Conservation (phyloP, 2,888 invertebrate genomes). For the Drosophila borborema region DNA sequence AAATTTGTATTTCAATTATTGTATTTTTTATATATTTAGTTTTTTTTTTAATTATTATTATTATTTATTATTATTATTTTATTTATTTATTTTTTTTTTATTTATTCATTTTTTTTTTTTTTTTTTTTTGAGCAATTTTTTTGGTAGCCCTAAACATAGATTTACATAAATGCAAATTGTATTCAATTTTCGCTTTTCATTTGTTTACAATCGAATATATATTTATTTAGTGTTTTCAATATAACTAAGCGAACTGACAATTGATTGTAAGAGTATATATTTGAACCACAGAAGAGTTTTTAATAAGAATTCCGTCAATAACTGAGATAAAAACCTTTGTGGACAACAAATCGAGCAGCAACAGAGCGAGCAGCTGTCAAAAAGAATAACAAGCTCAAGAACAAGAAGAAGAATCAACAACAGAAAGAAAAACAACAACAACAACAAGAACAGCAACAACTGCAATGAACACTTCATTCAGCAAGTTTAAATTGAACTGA, state of each 20-base stretch:
- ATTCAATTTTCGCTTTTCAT: too few species aligned
- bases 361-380: slow-evolving; percentile 8
- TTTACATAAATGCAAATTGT: too few species aligned
- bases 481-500: slow-evolving; percentile 75
- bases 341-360: neutral
- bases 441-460: slow-evolving; percentile 5
- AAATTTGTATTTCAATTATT: too few species aligned
- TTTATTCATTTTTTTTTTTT: too few species aligned
- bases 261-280: neutral
- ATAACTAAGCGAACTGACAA: neutral
- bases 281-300: neutral
- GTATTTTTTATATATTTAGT: too few species aligned
- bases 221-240: too few species aligned
- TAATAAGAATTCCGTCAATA: slow-evolving; percentile 1
- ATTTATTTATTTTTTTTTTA: too few species aligned
- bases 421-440: slow-evolving; percentile 1
- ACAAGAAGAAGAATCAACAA: slow-evolving; percentile 2
- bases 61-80: too few species aligned
- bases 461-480: slow-evolving; percentile 67
- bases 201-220: too few species aligned
- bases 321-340: slow-evolving; percentile 8
- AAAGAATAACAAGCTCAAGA: neutral
- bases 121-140: too few species aligned
- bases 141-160: too few species aligned
- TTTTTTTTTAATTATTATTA: too few species aligned